Percentiles rank a stretch among this genome's conserved stretches.
These are phyloP conservation scores for Crotophaga sulcirostris DNA, from an alignment of 2,113 vertebrate genomes.

Conservation along the genomic window DNA sequence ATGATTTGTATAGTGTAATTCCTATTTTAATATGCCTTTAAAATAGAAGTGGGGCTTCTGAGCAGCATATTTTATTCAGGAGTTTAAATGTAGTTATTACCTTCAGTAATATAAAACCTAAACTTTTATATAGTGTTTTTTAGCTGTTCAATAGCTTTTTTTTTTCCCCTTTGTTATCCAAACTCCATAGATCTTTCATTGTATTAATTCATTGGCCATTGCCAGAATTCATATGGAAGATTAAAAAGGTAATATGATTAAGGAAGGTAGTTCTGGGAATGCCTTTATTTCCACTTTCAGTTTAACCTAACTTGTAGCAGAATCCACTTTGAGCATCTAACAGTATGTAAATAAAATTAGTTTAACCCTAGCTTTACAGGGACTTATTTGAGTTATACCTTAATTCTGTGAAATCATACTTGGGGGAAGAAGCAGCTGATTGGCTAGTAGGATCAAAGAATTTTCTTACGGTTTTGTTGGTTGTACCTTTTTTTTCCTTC, in stretches of 20 bases:
- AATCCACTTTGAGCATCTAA: background rate
- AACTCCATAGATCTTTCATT: background rate
- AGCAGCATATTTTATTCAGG: background rate
- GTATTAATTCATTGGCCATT: background rate
- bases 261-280: background rate
- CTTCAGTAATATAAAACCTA: background rate
- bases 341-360: background rate
- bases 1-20: background rate
- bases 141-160: background rate
- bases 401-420: background rate
- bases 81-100: background rate
- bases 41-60: background rate
- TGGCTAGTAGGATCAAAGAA: background rate
- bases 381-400: background rate
- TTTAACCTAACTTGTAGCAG: background rate
- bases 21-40: background rate
- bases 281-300: background rate
- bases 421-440: background rate
- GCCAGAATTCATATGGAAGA: background rate
- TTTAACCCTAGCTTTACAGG: background rate
- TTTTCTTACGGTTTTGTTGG: background rate
- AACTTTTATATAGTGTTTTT: background rate
- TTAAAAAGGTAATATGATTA: background rate
- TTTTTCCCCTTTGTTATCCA: background rate
- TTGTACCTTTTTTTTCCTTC: background rate